A percentile compares a stretch with the other conserved stretches of the same genome.
Conservation (phyloP, 2,888 invertebrate species). For the Chrysina gloriosa region DNA sequence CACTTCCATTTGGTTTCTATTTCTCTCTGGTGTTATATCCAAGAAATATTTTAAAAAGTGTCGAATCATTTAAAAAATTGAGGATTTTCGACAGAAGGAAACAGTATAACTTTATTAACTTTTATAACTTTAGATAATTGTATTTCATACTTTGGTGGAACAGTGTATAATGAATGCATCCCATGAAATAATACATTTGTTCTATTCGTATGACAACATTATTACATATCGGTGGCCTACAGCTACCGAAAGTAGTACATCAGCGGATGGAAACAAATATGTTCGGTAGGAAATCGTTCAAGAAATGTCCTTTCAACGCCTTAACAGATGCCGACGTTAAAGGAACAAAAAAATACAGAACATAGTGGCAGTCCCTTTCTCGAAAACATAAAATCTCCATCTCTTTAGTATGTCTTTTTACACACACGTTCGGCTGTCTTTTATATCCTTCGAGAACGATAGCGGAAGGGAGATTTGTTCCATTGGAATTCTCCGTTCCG, state of each 20-base stretch:
- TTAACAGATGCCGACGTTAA: constrained; percentile 29
- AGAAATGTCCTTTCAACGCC: constrained; percentile 31
- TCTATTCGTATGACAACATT: not conserved
- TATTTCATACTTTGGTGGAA: no score
- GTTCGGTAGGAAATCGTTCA: constrained; percentile 30
- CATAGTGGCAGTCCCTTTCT: constrained; percentile 17
- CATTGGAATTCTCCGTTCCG: constrained; percentile 26
- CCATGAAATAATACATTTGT: not conserved
- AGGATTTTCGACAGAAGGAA: no score
- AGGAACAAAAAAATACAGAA: constrained; percentile 15
- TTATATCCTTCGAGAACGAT: constrained; percentile 14
- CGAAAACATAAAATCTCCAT: constrained; percentile 36
- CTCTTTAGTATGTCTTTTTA: constrained; percentile 30
- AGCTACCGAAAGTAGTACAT: constrained; percentile 21
- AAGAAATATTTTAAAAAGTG: no score
- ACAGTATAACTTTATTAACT: no score
- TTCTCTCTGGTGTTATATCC: no score
- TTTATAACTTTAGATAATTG: no score
- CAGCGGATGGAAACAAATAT: constrained; percentile 33
- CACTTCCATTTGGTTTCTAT: no score
- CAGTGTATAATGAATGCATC: no score
- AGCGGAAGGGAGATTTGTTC: constrained; percentile 13
- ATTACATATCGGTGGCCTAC: not conserved
- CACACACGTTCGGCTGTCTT: constrained; percentile 23
- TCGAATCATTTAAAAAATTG: no score